Evolutionary conservation across 2,888 invertebrate species (phyloP).

Genomic region (Brachycybe producta): DNA sequence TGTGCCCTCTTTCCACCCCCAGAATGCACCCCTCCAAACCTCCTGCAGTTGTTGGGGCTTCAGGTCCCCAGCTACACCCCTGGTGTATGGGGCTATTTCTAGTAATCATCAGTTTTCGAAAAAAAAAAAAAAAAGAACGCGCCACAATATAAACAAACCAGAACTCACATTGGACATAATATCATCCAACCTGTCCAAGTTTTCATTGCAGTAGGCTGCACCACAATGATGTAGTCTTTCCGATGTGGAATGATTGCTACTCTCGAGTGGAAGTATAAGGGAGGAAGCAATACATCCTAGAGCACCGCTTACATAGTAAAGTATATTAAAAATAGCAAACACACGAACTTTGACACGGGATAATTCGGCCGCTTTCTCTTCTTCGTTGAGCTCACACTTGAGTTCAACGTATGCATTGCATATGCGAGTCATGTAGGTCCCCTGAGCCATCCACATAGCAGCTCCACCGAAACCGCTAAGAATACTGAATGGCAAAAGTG

Average conservation of each 20-base stretch:
- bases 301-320: neutral
- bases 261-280: neutral
- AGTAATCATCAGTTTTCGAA: too few relatives aligned
- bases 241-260: neutral
- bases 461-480: constrained; percentile 86
- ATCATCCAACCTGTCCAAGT: too few relatives aligned
- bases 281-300: constrained; percentile 4
- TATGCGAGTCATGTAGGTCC: constrained; percentile 69
- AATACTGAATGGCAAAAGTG: constrained; percentile 82
- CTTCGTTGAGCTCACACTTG: neutral
- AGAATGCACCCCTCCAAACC: too few relatives aligned
- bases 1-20: too few relatives aligned
- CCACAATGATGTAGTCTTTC: constrained; percentile 1
- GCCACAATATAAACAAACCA: too few relatives aligned
- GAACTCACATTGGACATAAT: too few relatives aligned
- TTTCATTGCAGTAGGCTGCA: constrained; percentile 1
- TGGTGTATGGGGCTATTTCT: too few relatives aligned
- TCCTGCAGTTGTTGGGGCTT: too few relatives aligned
- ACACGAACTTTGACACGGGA: constrained; percentile 1
- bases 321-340: constrained; percentile 7
- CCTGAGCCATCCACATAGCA: constrained; percentile 97
- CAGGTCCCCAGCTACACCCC: too few relatives aligned
- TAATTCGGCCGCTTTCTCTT: neutral
- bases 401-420: constrained; percentile 8
- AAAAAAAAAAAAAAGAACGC: too few relatives aligned